Base-by-base conservation (phyloP, 2,888 invertebrate species). In the Cetonia aurata region DNA sequence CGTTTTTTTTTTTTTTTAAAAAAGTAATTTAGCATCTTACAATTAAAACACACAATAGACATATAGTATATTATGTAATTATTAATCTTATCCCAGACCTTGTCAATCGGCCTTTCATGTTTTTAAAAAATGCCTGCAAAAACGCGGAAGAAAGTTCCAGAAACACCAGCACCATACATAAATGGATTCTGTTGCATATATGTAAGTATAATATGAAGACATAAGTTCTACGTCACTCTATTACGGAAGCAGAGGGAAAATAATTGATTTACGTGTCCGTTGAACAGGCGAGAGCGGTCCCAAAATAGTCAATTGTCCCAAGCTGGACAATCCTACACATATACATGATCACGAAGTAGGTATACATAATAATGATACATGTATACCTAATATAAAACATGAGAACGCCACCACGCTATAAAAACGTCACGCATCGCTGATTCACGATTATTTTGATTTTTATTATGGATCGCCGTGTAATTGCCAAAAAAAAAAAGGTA, bases 401-500 rank as follows among this genome's bases (percentile, higher is more conserved):
- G 12, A 57, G 13, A 57, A 57, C 15, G 17, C 41, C 6, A 37
- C 37, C 37, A 37, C 37, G 48, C 13, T 17, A 44, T 44, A 56
- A 12, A 8, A 50, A 65, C 62, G 50, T 50, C 41, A 50, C 37
- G 62, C 9, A 31, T 19, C 13, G 44, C 17, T 59, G 62, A 65
- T 50, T 65, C 62, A 65, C 37, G 12, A 65, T 52, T 65, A 65
- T 65, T 65, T 65, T 65, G 62, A 65, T 65, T 65, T 50, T 65
- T 37, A 50, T 65, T 52, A 50, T 65, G 15, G 50, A 42, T 19
- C 12, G 57, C 42, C 10, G 42, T 44, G 8, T 37, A 37, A 42
- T 57, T 57, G 57, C 57, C 57, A 57, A 57, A 57, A 48, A 57
- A 33, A 57, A 25, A 25, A 25, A 25, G 25, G 8, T 1, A 1